Evolutionary conservation across 2,113 vertebrate species (phyloP).

Genomic region (Chaetodon trifascialis): DNA sequence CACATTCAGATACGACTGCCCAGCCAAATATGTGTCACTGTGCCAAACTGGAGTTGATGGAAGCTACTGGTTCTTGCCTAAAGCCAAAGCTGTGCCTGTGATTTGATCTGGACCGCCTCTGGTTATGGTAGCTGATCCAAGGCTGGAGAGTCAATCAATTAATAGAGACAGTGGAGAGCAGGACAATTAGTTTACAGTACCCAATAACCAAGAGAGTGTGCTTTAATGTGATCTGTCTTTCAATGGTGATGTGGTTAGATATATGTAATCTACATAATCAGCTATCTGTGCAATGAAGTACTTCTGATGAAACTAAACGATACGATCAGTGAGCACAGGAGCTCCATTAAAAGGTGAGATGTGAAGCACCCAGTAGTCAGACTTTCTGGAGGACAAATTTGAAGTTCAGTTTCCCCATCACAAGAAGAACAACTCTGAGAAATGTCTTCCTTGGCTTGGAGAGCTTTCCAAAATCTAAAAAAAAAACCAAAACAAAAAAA

Average conservation of each 20-base stretch:
- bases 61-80: constrained; percentile 24
- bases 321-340: constrained; percentile 2
- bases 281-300: neutral
- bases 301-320: neutral
- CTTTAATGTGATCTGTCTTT: constrained; percentile 35
- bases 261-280: constrained; percentile 7
- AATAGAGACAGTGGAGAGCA: constrained; percentile 33
- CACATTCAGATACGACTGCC: constrained; percentile 15
- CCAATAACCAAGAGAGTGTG: constrained; percentile 7
- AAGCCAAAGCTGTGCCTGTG: constrained; percentile 40
- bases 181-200: constrained; percentile 32
- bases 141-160: constrained; percentile 39
- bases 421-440: neutral
- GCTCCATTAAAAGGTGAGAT: constrained; percentile 19
- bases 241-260: constrained; percentile 7
- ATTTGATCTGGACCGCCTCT: constrained; percentile 37
- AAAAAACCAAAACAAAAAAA: no score
- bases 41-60: constrained; percentile 43
- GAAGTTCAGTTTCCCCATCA: neutral
- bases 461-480: no score
- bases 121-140: constrained; percentile 27
- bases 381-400: neutral
- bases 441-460: no score
- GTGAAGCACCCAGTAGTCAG: neutral
- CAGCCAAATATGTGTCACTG: constrained; percentile 53